These are phyloP conservation scores for Xestia ashworthii DNA, from an alignment of 2,888 invertebrate genomes.

Conservation along the genomic window DNA sequence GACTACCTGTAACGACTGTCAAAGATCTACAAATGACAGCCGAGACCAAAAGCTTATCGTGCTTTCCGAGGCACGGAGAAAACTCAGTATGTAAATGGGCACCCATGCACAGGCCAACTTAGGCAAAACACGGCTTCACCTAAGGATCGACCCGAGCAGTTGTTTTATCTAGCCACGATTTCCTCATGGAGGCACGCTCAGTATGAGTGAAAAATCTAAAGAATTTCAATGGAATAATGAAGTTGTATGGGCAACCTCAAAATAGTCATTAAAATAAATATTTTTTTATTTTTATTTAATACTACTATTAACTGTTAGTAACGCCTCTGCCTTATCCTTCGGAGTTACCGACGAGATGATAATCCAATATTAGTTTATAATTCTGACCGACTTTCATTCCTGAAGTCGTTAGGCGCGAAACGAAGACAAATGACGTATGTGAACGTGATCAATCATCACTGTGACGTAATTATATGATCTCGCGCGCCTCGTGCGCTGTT, in stretches of 20 bases:
- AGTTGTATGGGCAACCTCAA: neutral
- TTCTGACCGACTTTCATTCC: constrained; percentile 44
- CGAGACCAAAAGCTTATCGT: too few species aligned
- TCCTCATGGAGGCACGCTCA: neutral
- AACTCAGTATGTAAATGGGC: too few species aligned
- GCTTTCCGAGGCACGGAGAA: too few species aligned
- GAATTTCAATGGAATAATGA: neutral
- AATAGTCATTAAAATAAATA: too few species aligned
- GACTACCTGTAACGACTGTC: too few species aligned
- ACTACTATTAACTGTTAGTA: neutral
- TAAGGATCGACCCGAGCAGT: too few species aligned
- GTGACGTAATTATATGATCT: constrained; percentile 58
- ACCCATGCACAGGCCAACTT: too few species aligned
- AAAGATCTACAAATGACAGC: too few species aligned
- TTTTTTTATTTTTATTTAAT: too few species aligned
- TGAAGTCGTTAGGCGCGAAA: constrained; percentile 49
- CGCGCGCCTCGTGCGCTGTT: constrained; percentile 17
- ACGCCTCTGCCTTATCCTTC: neutral
- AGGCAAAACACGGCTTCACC: too few species aligned
- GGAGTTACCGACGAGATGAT: neutral
- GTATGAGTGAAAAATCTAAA: neutral
- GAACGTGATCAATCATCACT: constrained; percentile 57
- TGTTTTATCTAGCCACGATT: too few species aligned
- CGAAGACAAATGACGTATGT: constrained; percentile 58
- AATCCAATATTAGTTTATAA: constrained; percentile 27